phyloP scores from a whole-genome alignment of 1,140 invertebrate species.

The Calephelis virginiensis region DNA sequence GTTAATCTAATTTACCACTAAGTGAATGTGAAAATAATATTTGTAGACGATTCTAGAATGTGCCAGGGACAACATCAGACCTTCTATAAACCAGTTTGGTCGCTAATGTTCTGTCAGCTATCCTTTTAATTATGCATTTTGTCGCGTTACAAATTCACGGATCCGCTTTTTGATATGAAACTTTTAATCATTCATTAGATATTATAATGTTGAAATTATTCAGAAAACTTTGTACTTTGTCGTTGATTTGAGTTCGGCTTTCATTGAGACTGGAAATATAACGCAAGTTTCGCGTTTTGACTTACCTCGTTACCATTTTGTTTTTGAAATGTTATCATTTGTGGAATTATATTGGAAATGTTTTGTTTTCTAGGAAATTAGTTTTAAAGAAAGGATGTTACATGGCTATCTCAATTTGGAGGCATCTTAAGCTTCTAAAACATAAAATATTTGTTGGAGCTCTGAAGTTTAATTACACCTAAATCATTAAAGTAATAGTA shows the following conservation, averaged over 20 bases:
- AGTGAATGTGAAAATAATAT: no score
- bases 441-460: no score
- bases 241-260: constrained; percentile 12
- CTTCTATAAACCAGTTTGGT: background rate
- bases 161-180: constrained; percentile 17
- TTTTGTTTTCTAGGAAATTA: background rate
- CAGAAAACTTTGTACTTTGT: constrained; percentile 15
- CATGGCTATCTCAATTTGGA: no score
- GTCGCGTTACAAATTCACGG: constrained; percentile 20
- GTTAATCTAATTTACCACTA: no score
- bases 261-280: constrained; percentile 1
- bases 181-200: constrained; percentile 23
- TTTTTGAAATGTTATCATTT: constrained; percentile 10
- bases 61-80: no score
- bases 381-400: background rate
- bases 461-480: no score
- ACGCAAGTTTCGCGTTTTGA: background rate
- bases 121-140: constrained; percentile 10
- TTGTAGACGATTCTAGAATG: no score
- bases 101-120: constrained; percentile 5
- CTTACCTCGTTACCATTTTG: constrained; percentile 11
- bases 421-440: no score
- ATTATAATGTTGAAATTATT: constrained; percentile 18
- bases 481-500: no score
- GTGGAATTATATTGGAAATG: background rate